Conservation (phyloP, 2,113 vertebrate genomes). For the Rhinichthys klamathensis region DNA sequence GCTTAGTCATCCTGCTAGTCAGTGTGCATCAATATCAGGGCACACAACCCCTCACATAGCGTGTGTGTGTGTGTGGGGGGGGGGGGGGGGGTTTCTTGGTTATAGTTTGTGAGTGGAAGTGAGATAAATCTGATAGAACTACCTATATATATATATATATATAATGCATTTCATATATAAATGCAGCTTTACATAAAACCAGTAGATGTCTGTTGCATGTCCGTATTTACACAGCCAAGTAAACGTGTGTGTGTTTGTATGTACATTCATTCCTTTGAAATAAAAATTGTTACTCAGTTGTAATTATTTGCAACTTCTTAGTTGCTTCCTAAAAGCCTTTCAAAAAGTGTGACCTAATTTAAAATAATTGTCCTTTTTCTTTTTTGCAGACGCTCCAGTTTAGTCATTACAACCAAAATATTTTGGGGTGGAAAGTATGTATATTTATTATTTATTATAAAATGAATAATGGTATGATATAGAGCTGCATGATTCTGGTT, state of each 20-base stretch:
- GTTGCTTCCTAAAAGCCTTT: constrained; percentile 16
- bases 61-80: neutral
- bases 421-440: constrained; percentile 99
- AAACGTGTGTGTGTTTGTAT: neutral
- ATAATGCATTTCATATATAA: too few relatives aligned
- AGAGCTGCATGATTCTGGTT: too few relatives aligned
- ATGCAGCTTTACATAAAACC: neutral
- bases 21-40: constrained; percentile 46
- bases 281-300: constrained; percentile 12
- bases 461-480: neutral
- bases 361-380: constrained; percentile 38
- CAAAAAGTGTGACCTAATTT: constrained; percentile 56
- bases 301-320: constrained; percentile 25
- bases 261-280: constrained; percentile 29
- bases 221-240: neutral
- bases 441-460: constrained; percentile 29
- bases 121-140: neutral
- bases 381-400: constrained; percentile 89
- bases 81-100: neutral
- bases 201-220: neutral
- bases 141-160: too few relatives aligned
- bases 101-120: neutral
- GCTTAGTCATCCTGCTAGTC: constrained; percentile 52
- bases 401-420: constrained; percentile 99
- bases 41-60: neutral